A percentile compares a stretch with the other conserved stretches of the same genome.
phyloP scores from a whole-genome alignment of 2,888 invertebrate genomes.

The Agrotis clavis region DNA sequence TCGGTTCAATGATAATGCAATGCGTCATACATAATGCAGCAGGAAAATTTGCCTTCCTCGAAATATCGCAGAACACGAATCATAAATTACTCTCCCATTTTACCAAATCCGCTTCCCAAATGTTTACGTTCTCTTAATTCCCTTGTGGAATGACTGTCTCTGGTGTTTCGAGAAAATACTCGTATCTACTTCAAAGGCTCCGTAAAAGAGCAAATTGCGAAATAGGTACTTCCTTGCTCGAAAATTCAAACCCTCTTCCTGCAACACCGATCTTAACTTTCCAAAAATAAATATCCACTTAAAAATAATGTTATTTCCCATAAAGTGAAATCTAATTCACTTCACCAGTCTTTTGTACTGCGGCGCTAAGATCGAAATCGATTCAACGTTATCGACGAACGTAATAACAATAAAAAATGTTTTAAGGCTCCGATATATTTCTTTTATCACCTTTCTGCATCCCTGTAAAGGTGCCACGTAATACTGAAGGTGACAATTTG shows the following conservation, averaged over 20 bases:
- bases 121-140: constrained; percentile 31
- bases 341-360: constrained; percentile 34
- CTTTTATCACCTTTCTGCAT: constrained; percentile 53
- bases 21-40: constrained; percentile 30
- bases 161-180: constrained; percentile 26
- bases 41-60: constrained; percentile 9
- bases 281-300: constrained; percentile 29
- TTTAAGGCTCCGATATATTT: constrained; percentile 52
- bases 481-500: constrained; percentile 45
- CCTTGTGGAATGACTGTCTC: constrained; percentile 13
- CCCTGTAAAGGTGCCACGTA: constrained; percentile 37
- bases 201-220: constrained; percentile 5
- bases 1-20: constrained; percentile 1
- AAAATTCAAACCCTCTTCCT: constrained; percentile 6
- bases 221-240: constrained; percentile 2
- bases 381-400: constrained; percentile 36
- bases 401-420: constrained; percentile 57
- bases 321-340: constrained; percentile 40
- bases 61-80: constrained; percentile 21
- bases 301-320: constrained; percentile 25
- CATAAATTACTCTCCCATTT: constrained; percentile 34
- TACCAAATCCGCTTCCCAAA: constrained; percentile 27
- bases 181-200: constrained; percentile 21
- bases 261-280: constrained; percentile 9
- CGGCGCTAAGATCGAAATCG: constrained; percentile 42